Conservation (phyloP, 2,797 vertebrate species). For the Ammospiza maritima region DNA sequence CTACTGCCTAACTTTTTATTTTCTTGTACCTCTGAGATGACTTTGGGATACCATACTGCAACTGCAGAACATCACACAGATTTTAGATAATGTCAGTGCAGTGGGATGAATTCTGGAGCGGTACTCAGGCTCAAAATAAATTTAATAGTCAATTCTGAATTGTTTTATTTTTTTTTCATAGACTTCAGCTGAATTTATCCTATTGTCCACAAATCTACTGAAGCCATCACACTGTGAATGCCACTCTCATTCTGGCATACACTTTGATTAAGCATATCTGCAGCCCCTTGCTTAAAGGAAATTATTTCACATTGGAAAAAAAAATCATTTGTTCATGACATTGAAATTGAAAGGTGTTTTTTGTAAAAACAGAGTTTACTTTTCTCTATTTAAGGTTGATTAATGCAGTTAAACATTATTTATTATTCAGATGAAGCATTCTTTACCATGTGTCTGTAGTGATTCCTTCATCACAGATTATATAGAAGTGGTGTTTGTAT, state of each 20-base stretch:
- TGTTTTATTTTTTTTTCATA: neutral
- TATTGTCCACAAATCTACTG: neutral
- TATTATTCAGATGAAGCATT: neutral
- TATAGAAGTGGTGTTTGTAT: neutral
- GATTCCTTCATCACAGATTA: neutral
- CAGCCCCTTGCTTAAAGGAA: neutral
- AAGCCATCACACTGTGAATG: neutral
- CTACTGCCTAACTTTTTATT: constrained; percentile 22
- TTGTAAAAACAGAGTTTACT: neutral
- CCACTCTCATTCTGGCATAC: neutral
- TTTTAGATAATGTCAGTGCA: neutral
- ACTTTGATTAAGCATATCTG: neutral
- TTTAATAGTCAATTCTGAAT: neutral
- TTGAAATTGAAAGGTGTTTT: neutral
- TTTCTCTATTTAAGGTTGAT: neutral
- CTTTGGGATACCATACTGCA: constrained; percentile 30
- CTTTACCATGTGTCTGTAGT: neutral
- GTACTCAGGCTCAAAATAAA: neutral
- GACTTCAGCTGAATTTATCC: neutral
- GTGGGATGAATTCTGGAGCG: neutral
- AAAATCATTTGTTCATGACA: neutral
- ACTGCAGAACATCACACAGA: neutral
- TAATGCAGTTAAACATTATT: neutral
- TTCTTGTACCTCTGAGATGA: constrained; percentile 35
- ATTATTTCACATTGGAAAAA: neutral